These are phyloP conservation scores for Glossophaga mutica DNA, from an alignment of 2,797 vertebrate species.

Conservation along the genomic window DNA sequence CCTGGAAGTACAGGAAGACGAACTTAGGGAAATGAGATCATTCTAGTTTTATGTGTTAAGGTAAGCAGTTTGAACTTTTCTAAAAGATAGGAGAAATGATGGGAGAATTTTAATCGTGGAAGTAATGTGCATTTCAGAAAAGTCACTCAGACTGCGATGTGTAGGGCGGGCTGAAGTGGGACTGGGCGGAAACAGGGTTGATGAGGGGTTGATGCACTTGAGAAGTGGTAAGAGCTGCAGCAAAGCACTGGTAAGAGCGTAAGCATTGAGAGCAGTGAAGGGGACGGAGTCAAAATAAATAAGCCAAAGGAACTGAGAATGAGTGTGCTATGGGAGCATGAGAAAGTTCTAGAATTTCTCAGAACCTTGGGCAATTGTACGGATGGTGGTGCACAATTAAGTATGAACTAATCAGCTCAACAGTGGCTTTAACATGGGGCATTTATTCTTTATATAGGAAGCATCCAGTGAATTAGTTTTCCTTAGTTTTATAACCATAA, in stretches of 20 bases:
- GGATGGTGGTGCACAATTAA: background rate
- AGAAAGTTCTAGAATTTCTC: background rate
- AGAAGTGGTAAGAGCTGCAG: background rate
- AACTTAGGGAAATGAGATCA: background rate
- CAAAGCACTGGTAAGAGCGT: background rate
- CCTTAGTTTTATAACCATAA: background rate
- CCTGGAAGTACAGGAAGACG: background rate
- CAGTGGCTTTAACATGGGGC: background rate
- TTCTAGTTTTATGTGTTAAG: background rate
- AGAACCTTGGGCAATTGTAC: background rate
- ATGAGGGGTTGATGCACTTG: background rate
- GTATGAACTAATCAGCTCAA: background rate
- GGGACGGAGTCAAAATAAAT: background rate
- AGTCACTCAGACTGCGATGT: background rate
- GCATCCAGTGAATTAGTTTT: background rate
- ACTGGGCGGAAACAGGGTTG: background rate
- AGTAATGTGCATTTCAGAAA: background rate
- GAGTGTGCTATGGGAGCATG: background rate
- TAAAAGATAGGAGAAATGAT: background rate
- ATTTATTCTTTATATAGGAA: background rate
- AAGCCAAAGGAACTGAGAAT: background rate
- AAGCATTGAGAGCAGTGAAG: background rate
- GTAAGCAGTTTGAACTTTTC: background rate
- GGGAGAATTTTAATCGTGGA: background rate
- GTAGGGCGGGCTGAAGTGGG: background rate